A percentile compares a stretch with the other conserved stretches of the same genome.
Conservation (phyloP, 2,888 invertebrate species). For the Aproaerema taeniolella region DNA sequence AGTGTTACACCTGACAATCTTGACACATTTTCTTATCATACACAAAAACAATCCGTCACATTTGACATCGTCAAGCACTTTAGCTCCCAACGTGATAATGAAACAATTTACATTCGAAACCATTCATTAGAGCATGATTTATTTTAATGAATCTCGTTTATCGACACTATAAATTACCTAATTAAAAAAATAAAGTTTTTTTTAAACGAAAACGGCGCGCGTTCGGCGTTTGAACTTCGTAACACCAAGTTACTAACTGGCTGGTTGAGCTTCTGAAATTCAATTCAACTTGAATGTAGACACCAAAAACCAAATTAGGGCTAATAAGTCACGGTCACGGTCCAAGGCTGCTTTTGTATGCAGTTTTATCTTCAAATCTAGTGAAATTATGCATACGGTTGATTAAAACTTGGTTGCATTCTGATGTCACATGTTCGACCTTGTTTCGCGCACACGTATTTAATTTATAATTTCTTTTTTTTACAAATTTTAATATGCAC, state of each 20-base stretch:
- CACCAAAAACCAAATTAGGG: conserved; percentile 55
- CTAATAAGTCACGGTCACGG: conserved; percentile 41
- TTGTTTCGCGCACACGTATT: conserved; percentile 26
- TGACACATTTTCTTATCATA: conserved; percentile 56
- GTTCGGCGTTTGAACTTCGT: conserved; percentile 9
- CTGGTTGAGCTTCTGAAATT: conserved; percentile 27
- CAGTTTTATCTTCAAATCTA: conserved; percentile 46
- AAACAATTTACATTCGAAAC: conserved; percentile 1
- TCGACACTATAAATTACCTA: conserved; percentile 16
- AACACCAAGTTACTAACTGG: conserved; percentile 15
- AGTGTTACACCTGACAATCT: conserved; percentile 22
- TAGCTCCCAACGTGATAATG: background rate
- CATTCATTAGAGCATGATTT: conserved; percentile 15
- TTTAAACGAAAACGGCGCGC: conserved; percentile 1
- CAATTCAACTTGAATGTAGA: conserved; percentile 39
- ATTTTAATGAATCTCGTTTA: conserved; percentile 14
- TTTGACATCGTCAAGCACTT: conserved; percentile 29
- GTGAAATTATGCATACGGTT: conserved; percentile 56
- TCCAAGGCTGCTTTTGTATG: conserved; percentile 56
- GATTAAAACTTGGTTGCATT: conserved; percentile 36
- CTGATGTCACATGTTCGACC: conserved; percentile 32
- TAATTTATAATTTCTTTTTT: too few species aligned
- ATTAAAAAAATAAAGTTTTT: conserved; percentile 15
- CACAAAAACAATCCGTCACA: conserved; percentile 31
- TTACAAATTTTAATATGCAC: background rate